Evolutionary conservation across 2,888 invertebrate genomes (phyloP).

Genomic region (Xestobium rufovillosum): DNA sequence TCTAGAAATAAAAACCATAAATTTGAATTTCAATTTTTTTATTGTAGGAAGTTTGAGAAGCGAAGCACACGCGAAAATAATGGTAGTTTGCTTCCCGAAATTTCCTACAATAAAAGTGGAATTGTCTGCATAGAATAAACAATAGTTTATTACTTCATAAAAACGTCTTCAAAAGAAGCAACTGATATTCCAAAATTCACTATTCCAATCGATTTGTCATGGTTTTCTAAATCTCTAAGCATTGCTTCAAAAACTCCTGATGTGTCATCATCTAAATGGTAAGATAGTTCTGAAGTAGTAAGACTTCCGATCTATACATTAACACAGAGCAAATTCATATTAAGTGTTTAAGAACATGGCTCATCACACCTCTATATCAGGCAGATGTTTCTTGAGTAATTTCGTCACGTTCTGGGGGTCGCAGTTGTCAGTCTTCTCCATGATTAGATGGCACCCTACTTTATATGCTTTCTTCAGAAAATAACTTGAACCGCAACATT

Average conservation of each 20-base stretch:
- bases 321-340: constrained; percentile 4
- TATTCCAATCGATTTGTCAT: too few relatives aligned
- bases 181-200: too few relatives aligned
- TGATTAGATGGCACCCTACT: constrained; percentile 73
- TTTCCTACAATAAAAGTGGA: too few relatives aligned
- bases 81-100: too few relatives aligned
- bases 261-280: constrained; percentile 56
- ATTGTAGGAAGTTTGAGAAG: too few relatives aligned
- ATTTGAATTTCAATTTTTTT: too few relatives aligned
- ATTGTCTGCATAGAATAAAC: too few relatives aligned
- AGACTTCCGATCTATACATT: constrained; percentile 52
- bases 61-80: too few relatives aligned
- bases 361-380: constrained; percentile 51
- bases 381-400: constrained; percentile 57
- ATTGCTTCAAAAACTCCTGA: constrained; percentile 58
- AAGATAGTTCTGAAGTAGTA: constrained; percentile 70
- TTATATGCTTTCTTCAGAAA: constrained; percentile 80
- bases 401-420: constrained; percentile 48
- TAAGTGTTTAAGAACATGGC: too few relatives aligned
- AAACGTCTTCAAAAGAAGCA: too few relatives aligned
- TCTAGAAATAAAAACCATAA: too few relatives aligned
- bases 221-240: constrained; percentile 62
- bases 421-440: constrained; percentile 53
- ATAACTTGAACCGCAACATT: constrained; percentile 74
- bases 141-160: too few relatives aligned